Evolutionary conservation across 1,140 invertebrate species (phyloP).

Genomic region (Chrysopa pallens): DNA sequence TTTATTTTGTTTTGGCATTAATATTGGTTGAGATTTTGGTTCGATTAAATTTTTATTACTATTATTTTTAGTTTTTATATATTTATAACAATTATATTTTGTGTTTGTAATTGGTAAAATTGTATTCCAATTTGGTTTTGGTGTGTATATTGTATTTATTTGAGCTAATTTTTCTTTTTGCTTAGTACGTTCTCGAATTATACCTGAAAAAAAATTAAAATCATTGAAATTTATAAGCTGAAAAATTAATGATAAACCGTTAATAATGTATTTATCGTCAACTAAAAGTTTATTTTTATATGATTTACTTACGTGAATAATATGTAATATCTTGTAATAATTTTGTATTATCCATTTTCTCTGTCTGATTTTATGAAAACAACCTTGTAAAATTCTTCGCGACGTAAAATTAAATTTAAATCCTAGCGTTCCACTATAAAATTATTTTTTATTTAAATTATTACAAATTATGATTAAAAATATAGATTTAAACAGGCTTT

Average conservation of each 20-base stretch:
- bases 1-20: conserved; percentile 12
- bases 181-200: background rate
- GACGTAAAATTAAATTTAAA: no score
- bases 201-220: background rate
- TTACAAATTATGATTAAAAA: no score
- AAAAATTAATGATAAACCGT: no score
- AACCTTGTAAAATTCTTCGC: no score
- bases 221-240: no score
- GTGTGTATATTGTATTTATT: background rate
- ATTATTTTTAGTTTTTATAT: background rate
- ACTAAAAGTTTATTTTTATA: background rate
- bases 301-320: background rate
- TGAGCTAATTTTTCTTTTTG: background rate
- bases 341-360: background rate
- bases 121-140: background rate
- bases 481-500: no score
- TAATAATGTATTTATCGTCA: no score
- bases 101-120: background rate
- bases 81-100: background rate
- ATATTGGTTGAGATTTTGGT: conserved; percentile 15
- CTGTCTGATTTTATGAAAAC: background rate
- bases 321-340: background rate
- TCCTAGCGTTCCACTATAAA: no score
- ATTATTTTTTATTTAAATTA: no score
- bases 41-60: conserved; percentile 2